Base-by-base conservation (phyloP, 1,140 invertebrate genomes). In the Drosophila serrata region DNA sequence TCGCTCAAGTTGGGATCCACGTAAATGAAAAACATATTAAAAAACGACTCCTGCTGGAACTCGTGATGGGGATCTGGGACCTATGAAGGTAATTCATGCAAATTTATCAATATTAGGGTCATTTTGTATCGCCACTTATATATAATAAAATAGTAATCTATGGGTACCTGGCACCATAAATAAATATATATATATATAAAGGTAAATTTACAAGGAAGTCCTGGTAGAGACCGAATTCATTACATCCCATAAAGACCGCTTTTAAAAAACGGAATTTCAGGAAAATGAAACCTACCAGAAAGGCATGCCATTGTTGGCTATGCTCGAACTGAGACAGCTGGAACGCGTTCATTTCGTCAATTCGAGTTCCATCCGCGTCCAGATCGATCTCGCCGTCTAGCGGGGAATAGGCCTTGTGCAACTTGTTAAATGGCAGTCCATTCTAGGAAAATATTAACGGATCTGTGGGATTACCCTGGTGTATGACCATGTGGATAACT, bases 271-370 rank as follows among this genome's bases (percentile, higher is more conserved):
- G 5, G 3, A 7, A 9, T 19, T 40, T 6, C 24, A 15, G 5
- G 11, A 24, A 13, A 22, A 15, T 19, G 29, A 22, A 33, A 40
- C 48, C 27, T 53, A 92, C 90, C 79, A 82, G n/a, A 43, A 91
- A 75, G 8, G 87, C 84, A 76, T 92, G 91, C 91, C 91, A 92
- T 8, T 81, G 55, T 17, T 55, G 29, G 42, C 91, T 92, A 9
- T 73, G 17, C 35, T 60, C 65, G 27, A 86, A 92, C 24, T 73
- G 43, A 0, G 19, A 19, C 31, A 92, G 6, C 5, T 27, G 49
- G 7, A 12, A 33, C 37, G 67, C 82, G 33, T 86, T 90, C 11
- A 49, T 63, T 37, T 40, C 57, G 45, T 92, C 91, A 29, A 92
- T 79, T 6, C 73, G 73, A 9, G 49, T 55, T 6, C 91, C 91